phyloP scores from a whole-genome alignment of 2,888 invertebrate genomes.

The Ommatoiulus sabulosus region DNA sequence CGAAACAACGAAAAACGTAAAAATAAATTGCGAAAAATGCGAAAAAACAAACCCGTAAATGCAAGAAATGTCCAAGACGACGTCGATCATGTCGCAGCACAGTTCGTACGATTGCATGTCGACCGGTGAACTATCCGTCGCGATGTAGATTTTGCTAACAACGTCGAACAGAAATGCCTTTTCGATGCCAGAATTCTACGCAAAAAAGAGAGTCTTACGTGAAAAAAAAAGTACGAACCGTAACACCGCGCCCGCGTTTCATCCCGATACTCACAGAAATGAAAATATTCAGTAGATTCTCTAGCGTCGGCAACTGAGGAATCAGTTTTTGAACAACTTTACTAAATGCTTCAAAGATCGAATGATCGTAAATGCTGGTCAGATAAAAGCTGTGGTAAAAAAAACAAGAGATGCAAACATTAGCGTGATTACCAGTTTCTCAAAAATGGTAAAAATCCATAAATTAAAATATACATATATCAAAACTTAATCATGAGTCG shows the following conservation, averaged over 20 bases:
- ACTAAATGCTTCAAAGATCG: conserved; percentile 99
- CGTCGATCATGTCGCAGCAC: conserved; percentile 99
- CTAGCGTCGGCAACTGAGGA: conserved; percentile 95
- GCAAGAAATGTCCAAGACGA: conserved; percentile 97
- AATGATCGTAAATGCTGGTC: conserved; percentile 99
- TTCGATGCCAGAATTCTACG: conserved; percentile 99
- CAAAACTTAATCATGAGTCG: too few relatives aligned
- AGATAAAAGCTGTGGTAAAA: conserved; percentile 95
- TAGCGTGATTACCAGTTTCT: too few relatives aligned
- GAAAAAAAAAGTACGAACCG: too few relatives aligned
- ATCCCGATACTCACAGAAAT: conserved; percentile 84
- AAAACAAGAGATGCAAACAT: too few relatives aligned
- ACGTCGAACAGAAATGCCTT: conserved; percentile 99
- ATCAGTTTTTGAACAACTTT: conserved; percentile 99
- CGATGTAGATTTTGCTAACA: conserved; percentile 92
- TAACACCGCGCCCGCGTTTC: too few relatives aligned
- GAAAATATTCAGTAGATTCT: conserved; percentile 96
- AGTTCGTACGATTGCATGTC: conserved; percentile 99
- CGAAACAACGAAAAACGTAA: too few relatives aligned
- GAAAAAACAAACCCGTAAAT: conserved; percentile 88
- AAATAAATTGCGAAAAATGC: too few relatives aligned
- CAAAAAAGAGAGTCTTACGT: conserved; percentile 60
- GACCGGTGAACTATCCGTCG: conserved; percentile 99
- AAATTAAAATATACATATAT: too few relatives aligned
- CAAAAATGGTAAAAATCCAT: too few relatives aligned